phyloP scores from a whole-genome alignment of 2,113 vertebrate species.

The Hyaena hyaena region DNA sequence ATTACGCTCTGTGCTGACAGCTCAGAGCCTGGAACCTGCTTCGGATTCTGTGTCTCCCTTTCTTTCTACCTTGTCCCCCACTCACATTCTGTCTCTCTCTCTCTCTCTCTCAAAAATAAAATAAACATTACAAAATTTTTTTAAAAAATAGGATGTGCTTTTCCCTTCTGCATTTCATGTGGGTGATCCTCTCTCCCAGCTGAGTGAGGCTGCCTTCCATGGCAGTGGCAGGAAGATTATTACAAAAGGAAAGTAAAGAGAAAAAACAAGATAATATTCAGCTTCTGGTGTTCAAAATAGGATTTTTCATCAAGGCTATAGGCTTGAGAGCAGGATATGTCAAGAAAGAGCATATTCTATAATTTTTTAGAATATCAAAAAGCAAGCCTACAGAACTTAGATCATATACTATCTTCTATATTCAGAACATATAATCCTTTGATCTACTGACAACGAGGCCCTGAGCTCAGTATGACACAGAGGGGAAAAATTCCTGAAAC shows the following conservation, averaged over 20 bases:
- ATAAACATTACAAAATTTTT: too few species aligned
- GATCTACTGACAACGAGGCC: constrained; percentile 9
- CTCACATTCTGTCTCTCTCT: too few species aligned
- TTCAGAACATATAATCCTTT: constrained; percentile 32
- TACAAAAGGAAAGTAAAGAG: not conserved
- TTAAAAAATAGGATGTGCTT: not conserved
- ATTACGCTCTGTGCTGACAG: too few species aligned
- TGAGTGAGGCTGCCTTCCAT: not conserved
- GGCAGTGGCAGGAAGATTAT: not conserved
- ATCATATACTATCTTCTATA: not conserved
- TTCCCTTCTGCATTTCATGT: not conserved
- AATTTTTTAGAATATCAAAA: constrained; percentile 18
- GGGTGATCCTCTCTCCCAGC: not conserved
- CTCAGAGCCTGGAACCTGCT: too few species aligned
- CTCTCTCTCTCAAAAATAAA: too few species aligned
- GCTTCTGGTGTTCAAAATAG: constrained; percentile 11
- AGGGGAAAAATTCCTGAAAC: not conserved
- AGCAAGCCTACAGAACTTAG: not conserved
- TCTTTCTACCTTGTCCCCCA: too few species aligned
- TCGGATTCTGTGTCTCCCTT: too few species aligned
- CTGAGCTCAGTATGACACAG: not conserved
- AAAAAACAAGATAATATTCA: constrained; percentile 27
- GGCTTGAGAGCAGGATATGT: not conserved
- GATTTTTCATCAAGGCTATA: constrained; percentile 13
- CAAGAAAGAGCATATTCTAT: constrained; percentile 37